Conservation (phyloP, 2,888 invertebrate genomes). For the Lepidonotus clava region DNA sequence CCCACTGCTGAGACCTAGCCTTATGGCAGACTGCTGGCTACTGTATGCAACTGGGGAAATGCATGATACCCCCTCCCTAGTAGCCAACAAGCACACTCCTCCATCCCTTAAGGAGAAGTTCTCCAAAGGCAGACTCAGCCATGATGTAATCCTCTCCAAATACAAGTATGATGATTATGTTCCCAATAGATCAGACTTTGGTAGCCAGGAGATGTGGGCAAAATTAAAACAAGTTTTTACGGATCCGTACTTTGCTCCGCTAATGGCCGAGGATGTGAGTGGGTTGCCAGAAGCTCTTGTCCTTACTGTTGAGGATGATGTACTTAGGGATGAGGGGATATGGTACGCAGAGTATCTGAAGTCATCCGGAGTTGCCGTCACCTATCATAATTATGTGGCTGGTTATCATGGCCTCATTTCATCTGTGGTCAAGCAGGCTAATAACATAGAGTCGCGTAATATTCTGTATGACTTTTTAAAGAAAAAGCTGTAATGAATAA, state of each 20-base stretch:
- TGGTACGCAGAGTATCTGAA: constrained; percentile 78
- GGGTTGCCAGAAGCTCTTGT: constrained; percentile 77
- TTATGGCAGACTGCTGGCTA: too few relatives aligned
- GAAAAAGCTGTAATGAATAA: too few relatives aligned
- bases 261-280: constrained; percentile 73
- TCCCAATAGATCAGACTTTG: background rate
- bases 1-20: too few relatives aligned
- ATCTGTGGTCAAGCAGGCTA: background rate
- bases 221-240: constrained; percentile 66
- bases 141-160: background rate
- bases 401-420: constrained; percentile 75
- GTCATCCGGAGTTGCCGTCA: constrained; percentile 71
- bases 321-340: constrained; percentile 79
- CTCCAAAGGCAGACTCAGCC: too few relatives aligned
- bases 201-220: constrained; percentile 58
- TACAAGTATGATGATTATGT: background rate
- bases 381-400: constrained; percentile 69
- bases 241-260: constrained; percentile 77
- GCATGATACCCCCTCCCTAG: too few relatives aligned
- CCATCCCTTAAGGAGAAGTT: too few relatives aligned
- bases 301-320: constrained; percentile 79
- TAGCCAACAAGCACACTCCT: too few relatives aligned
- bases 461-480: too few relatives aligned
- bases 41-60: too few relatives aligned
- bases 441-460: background rate